Evolutionary conservation across 37 sponge, comb jelly and placozoan species (phyloP), one percentile per base, ranked within the genome.

Genomic region (Oscarella lobularis): DNA sequence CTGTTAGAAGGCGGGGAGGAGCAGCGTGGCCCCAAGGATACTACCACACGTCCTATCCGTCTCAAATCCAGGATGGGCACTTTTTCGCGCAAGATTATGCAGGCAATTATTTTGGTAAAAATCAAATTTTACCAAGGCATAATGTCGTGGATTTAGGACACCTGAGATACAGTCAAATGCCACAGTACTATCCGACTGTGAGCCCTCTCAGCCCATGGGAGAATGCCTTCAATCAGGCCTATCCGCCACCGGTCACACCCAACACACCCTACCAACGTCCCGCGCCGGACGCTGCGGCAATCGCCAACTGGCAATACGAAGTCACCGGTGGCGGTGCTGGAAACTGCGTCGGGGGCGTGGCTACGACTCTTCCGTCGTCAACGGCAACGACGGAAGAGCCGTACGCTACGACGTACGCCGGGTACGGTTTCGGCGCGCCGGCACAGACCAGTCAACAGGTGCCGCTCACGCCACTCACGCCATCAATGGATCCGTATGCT

Each of bases 131-230:
- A n/a, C n/a, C n/a, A n/a, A n/a, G n/a, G n/a, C n/a, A n/a, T n/a
- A n/a, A n/a, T n/a, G 60, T 48, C 20, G 60, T 48, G 9, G 9
- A 9, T 48, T 9, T 20, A 48, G 60, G 60, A 27, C 60, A 48
- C 14, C 9, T 48, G 60, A 48, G 60, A 48, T 48, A 27, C 20
- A 48, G 14, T 48, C 60, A 48, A 9, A 20, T 48, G 60, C 60
- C 60, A 20, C 20, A 9, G 14, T 48, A 48, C 60, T 48, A n/a
- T n/a, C n/a, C n/a, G n/a, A n/a, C n/a, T n/a, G n/a, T n/a, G n/a
- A n/a, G n/a, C n/a, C n/a, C n/a, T n/a, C n/a, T n/a, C n/a, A n/a
- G 60, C 60, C 60, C 60, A 20, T 48, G 60, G 60, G 60, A 48
- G 14, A 48, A 48, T 20, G 14, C 60, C 60, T 48, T 27, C 60